Evolutionary conservation across 2,888 invertebrate genomes (phyloP).

Genomic region (Plemyria rubiginata): DNA sequence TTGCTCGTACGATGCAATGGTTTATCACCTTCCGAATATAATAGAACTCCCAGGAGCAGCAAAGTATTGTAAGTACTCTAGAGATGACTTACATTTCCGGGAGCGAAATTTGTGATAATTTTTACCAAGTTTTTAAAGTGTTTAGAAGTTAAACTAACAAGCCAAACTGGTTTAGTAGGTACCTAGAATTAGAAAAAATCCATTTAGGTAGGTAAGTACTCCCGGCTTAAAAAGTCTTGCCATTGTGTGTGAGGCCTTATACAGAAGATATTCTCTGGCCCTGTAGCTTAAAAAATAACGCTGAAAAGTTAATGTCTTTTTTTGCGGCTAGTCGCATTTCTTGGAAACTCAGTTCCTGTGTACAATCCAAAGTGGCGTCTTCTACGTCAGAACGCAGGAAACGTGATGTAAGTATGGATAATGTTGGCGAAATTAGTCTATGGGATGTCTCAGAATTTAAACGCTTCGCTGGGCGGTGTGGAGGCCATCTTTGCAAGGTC

Average conservation of each 20-base stretch:
- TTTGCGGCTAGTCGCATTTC: background rate
- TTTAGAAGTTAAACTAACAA: background rate
- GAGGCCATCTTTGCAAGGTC: constrained; percentile 64
- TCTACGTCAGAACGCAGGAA: constrained; percentile 35
- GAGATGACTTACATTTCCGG: constrained; percentile 43
- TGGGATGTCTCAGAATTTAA: constrained; percentile 58
- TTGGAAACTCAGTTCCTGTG: too few relatives aligned
- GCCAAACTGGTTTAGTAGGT: too few relatives aligned
- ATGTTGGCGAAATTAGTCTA: constrained; percentile 68
- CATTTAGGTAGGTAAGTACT: too few relatives aligned
- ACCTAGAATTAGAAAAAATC: too few relatives aligned
- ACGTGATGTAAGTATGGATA: constrained; percentile 46
- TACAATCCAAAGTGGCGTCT: background rate
- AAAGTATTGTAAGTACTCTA: constrained; percentile 42
- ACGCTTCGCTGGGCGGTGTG: constrained; percentile 60
- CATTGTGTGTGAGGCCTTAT: too few relatives aligned
- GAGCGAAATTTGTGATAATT: constrained; percentile 5
- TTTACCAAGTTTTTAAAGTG: too few relatives aligned
- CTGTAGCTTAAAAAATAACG: too few relatives aligned
- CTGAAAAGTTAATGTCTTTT: background rate
- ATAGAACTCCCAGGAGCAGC: constrained; percentile 50
- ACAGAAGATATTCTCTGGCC: too few relatives aligned
- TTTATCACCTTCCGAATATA: constrained; percentile 65
- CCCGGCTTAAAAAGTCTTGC: too few relatives aligned
- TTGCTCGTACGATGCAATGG: constrained; percentile 62